Conservation (phyloP, 1,140 invertebrate species). For the Drosophila seguyi region DNA sequence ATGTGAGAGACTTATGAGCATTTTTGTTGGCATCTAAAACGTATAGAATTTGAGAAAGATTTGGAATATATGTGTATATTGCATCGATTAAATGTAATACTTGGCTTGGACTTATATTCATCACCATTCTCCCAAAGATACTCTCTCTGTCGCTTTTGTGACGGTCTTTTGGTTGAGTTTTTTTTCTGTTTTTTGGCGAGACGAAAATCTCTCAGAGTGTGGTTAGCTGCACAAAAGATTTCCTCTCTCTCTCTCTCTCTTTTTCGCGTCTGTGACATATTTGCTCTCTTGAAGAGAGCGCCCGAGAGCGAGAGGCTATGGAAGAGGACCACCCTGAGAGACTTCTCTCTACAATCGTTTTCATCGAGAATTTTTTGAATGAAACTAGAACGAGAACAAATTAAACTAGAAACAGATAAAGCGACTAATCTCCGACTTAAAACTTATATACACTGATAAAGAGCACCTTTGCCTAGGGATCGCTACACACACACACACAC, state of each 20-base stretch:
- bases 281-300: no score
- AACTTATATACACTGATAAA: constrained; percentile 39
- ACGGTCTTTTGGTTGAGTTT: background rate
- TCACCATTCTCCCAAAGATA: background rate
- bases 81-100: constrained; percentile 32
- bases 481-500: background rate
- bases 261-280: background rate
- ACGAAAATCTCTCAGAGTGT: background rate
- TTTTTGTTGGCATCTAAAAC: constrained; percentile 9
- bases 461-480: constrained; percentile 15
- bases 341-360: background rate
- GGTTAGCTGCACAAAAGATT: background rate
- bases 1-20: constrained; percentile 33
- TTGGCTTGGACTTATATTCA: constrained; percentile 27
- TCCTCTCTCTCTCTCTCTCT: background rate
- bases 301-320: no score
- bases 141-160: background rate
- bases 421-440: constrained; percentile 21
- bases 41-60: background rate
- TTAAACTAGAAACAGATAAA: constrained; percentile 30
- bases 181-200: background rate
- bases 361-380: background rate
- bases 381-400: constrained; percentile 4
- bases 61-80: background rate
- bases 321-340: background rate